Evolutionary conservation across 2,797 vertebrate genomes (phyloP), one percentile per base, ranked within the genome.

Genomic region (Cryptoblepharus egeriae): DNA sequence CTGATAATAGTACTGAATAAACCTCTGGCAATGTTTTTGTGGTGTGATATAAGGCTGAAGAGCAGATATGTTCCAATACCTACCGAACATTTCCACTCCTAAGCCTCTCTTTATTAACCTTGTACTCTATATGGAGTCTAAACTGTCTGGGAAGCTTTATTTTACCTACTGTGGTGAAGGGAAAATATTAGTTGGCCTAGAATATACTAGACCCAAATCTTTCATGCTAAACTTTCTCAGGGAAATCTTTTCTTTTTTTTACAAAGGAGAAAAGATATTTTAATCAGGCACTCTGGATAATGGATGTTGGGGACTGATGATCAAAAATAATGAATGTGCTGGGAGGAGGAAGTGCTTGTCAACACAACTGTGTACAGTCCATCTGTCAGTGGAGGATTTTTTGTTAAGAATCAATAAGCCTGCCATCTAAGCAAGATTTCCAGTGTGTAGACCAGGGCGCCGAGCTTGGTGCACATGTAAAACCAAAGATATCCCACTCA

Each of bases 1-100:
- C 42, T 49, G 11, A 78, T 91, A 81, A 58, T 24, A 58, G 24
- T 5, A 20, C 20, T 9, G 9, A 49, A 49, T 60, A 83, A 86
- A 35, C 60, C 1, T 67, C 75, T 71, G 10, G 77, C 45, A 15
- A 77, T 16, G 35, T 22, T 65, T 28, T 24, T 20, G 69, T 30
- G 45, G 22, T 52, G 80, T 49, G 24, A 77, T 81, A 88, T 28
- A 83, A 22, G 22, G 22, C 39, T 67, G 52, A 58, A 79, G 81
- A 75, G 13, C 5, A 42, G 75, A 1, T 1, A 85, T 81, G 77
- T 77, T 75, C 11, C 87, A 90, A 88, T 82, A 65, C 55, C 15
- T 77, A 2, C n/a, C 42, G 0, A 28, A 18, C 55, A 24, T 26
- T 9, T 0, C 16, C 75, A 75, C 89, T 68, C 24, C 26, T 57